Base-by-base conservation (phyloP, 2,888 invertebrate species). In the Eupelmus urozonus region DNA sequence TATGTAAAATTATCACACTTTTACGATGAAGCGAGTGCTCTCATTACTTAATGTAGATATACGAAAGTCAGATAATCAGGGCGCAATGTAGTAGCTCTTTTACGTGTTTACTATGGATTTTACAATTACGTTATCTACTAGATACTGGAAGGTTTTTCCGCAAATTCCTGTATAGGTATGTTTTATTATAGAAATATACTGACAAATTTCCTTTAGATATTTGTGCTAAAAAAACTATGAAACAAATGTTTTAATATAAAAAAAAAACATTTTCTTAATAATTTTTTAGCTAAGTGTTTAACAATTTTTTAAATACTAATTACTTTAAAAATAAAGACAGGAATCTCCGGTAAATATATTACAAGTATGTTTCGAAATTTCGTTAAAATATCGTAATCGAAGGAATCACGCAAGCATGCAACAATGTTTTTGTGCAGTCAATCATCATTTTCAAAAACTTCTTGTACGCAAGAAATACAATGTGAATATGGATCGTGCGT, bases 361-460 rank as follows among this genome's bases (percentile, higher is more conserved):
- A 70, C 62, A 76, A 40, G 29, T n/a, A 42, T 40, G 25, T 66
- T 66, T 42, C 9, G 67, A 72, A 66, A 67, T 16, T 25, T 20
- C 13, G 53, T 45, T 1, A 16, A 9, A 34, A 62, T 42, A 67
- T 53, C 25, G 45, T 11, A 67, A 62, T 69, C 18, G 34, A 51
- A 69, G 57, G n/a, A 70, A 72, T 79, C 40, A 72, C 76, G 62
- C 72, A 72, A 45, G 53, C 76, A 72, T 76, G 76, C 71, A 75
- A 66, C 34, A 59, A 75, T 53, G n/a, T 55, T 1, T 62, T n/a
- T 70, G 60, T 63, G 49, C 63, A 65, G 20, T 66, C 55, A 76
- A 70, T 57, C 55, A 49, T 62, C 45, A 67, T 42, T 62, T 20
- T 63, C 62, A 4, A 25, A 18, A 45, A 63, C 18, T 62, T 29